phyloP scores from a whole-genome alignment of 2,888 invertebrate genomes.

The Pyrochroa serraticornis region DNA sequence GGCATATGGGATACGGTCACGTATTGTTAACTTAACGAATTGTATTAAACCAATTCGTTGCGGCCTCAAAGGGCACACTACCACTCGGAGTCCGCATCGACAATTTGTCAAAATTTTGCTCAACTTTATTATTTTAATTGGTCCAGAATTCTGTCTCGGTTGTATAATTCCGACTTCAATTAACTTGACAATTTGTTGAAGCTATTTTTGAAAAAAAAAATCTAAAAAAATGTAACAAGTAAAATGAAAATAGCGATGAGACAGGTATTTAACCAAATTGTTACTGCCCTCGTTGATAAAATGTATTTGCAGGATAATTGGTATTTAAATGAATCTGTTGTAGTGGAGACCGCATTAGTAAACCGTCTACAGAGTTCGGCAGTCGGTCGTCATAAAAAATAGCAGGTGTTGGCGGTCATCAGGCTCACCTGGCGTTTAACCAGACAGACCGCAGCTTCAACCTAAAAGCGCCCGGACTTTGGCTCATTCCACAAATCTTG shows the following conservation, averaged over 20 bases:
- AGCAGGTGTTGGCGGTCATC: slow-evolving; percentile 41
- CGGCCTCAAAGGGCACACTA: slow-evolving; percentile 11
- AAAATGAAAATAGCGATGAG: background rate
- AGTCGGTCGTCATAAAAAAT: slow-evolving; percentile 37
- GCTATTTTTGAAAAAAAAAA: no score
- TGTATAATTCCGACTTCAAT: no score
- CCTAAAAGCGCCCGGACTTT: background rate
- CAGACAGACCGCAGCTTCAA: slow-evolving; percentile 22
- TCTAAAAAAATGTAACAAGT: no score
- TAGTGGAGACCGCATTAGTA: slow-evolving; percentile 7
- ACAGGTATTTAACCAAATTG: background rate
- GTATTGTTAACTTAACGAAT: slow-evolving; percentile 44
- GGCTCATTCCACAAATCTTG: no score
- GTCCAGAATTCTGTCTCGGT: no score
- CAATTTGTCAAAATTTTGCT: no score
- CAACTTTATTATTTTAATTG: no score
- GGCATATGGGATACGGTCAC: slow-evolving; percentile 49
- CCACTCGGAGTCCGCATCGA: no score
- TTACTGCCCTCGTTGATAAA: no score
- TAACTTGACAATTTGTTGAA: no score
- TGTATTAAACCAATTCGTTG: slow-evolving; percentile 27
- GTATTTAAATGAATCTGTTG: slow-evolving; percentile 15
- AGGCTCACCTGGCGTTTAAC: slow-evolving; percentile 35
- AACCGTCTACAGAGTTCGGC: slow-evolving; percentile 27
- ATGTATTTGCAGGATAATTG: background rate